These are phyloP conservation scores for Lucilia cuprina DNA, from an alignment of 1,140 invertebrate genomes.

Conservation along the genomic window DNA sequence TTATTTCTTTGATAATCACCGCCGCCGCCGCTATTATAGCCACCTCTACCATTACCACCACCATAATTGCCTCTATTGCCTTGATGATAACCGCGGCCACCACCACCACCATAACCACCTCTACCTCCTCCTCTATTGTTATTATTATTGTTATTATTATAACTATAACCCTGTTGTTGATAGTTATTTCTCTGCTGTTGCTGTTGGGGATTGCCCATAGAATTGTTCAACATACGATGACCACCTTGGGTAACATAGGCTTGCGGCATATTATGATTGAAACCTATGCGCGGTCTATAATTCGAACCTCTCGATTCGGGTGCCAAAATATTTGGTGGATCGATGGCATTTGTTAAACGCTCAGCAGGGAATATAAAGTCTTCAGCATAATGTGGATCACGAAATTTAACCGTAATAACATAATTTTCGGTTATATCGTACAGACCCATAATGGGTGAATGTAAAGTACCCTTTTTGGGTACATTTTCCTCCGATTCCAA, in stretches of 20 bases:
- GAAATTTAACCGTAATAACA: constrained; percentile 75
- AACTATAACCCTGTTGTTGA: background rate
- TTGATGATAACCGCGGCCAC: background rate
- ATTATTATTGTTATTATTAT: constrained; percentile 19
- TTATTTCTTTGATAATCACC: background rate
- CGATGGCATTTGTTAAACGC: constrained; percentile 71
- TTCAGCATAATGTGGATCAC: constrained; percentile 80
- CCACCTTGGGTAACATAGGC: constrained; percentile 34
- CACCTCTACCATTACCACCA: background rate
- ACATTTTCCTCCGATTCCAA: constrained; percentile 75
- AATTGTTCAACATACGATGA: constrained; percentile 31
- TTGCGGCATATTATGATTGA: constrained; percentile 32
- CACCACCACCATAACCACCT: background rate
- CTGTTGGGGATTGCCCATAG: background rate
- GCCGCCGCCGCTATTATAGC: background rate
- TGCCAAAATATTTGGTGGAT: constrained; percentile 80
- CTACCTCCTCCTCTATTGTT: constrained; percentile 5
- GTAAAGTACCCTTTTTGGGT: constrained; percentile 68
- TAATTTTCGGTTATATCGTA: constrained; percentile 67
- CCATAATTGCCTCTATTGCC: background rate
- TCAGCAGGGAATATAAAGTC: constrained; percentile 82
- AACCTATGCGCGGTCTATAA: constrained; percentile 50
- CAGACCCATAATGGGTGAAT: constrained; percentile 75
- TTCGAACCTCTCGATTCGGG: constrained; percentile 64
- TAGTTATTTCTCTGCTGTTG: background rate